Evolutionary conservation across 1,140 invertebrate genomes (phyloP), one percentile per base, ranked within the genome.

Genomic region (Drosophila nigrodunni): DNA sequence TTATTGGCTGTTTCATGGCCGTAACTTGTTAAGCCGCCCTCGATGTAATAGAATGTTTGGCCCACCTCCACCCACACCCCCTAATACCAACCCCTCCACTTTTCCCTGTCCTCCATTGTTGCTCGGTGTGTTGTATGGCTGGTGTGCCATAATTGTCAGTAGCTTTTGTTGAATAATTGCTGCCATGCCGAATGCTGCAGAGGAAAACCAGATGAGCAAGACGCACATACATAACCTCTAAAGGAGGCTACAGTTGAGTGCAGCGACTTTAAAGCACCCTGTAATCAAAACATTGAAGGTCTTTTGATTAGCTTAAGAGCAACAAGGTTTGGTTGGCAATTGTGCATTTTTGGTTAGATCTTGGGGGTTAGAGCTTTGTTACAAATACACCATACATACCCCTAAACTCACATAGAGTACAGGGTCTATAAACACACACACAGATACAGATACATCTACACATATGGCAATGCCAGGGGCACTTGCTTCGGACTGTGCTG

Each of bases 81-180:
- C 15, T 7, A 34, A 7, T 30, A 21, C 25, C 8, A 39, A 18
- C 25, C 47, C 2, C 46, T 8, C 7, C 30, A n/a, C 13, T 13
- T 11, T 43, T 34, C 35, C 61, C 15, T 15, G 15, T 57, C 15
- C 9, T 21, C 13, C 54, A 41, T 57, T 59, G 58, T 68, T 39
- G 11, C 62, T 43, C 11, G 61, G 64, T 58, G 54, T 68, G 70
- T 61, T 86, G 76, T 88, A 82, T 77, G 72, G 85, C 62, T 87
- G 83, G 76, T 88, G 82, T 82, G 82, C 83, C 82, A 87, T 87
- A 87, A 87, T 87, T 87, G 82, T 87, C 82, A 87, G 82, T 87
- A 88, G 82, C 82, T 87, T 87, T 87, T 87, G 82, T 87, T 87
- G 82, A 87, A 87, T 87, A 87, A 87, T 87, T 87, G 82, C 82